Base-by-base conservation (phyloP, 2,888 invertebrate genomes). In the Norana najaformis region DNA sequence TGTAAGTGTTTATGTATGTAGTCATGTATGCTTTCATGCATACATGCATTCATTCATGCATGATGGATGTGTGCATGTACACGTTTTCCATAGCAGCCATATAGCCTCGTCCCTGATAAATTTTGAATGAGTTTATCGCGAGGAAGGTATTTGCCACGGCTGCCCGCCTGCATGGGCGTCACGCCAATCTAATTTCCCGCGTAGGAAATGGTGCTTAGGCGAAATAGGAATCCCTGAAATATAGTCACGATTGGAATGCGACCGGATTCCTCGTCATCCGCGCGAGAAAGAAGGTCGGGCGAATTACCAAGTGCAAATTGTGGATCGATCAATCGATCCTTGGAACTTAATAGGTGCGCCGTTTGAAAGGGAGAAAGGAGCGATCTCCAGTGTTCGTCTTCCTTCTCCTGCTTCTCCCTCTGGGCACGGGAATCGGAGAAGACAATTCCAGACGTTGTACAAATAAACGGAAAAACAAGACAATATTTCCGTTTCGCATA, bases 281-380 rank as follows among this genome's bases (percentile, higher is more conserved):
- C 11, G 69, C 5, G 30, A 23, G 53, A 23, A 23, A 4, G 20
- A 30, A 4, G 53, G 53, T n/a, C n/a, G n/a, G 69, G 11, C 5
- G n/a, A 69, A 69, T 69, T 69, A 69, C 69, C 69, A 69, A 69
- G 69, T 69, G 69, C 69, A 69, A 69, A 69, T 69, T 69, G n/a
- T 13, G 30, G 69, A 69, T 69, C 30, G 69, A 69, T 69, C n/a
- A 11, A 69, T 69, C 69, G 69, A n/a, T n/a, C 69, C 8, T n/a
- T 8, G 69, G 30, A 69, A 69, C 69, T 69, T 69, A 69, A 69
- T 69, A 69, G 69, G 69, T 69, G 69, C 69, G 14, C 30, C 69
- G 69, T 69, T 69, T 69, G 69, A 69, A 69, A 13, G n/a, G 69
- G n/a, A 69, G 69, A 69, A 13, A n/a, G 69, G n/a, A 69, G 69